phyloP scores from a whole-genome alignment of 92 coral and sea anemone species.

The Virgularia gustaviana region DNA sequence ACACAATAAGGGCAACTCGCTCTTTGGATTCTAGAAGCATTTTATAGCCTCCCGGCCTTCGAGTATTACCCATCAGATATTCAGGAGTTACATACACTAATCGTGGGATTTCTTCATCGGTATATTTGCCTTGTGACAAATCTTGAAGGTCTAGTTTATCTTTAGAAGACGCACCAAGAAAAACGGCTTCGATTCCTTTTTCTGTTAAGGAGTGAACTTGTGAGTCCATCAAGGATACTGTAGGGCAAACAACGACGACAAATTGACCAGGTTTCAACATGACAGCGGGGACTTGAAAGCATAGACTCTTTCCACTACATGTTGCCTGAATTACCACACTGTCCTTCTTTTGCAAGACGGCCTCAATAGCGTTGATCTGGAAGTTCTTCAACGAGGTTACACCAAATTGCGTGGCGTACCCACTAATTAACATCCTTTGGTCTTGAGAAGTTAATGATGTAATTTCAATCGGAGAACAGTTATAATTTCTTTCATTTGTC shows the following conservation, averaged over 20 bases:
- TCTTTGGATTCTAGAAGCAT: no score
- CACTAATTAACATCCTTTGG: not conserved
- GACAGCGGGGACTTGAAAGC: conserved; percentile 13
- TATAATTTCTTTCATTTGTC: no score
- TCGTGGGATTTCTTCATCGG: conserved; percentile 4
- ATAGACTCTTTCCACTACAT: conserved; percentile 17
- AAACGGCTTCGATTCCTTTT: not conserved
- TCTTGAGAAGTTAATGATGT: not conserved
- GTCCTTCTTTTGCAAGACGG: not conserved
- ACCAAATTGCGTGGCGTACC: conserved; percentile 7
- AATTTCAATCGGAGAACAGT: no score
- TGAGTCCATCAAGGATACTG: not conserved
- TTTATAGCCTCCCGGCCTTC: not conserved
- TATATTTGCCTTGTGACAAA: conserved; percentile 9
- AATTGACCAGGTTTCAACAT: conserved; percentile 3
- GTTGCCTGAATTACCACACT: conserved; percentile 11
- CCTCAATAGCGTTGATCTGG: not conserved
- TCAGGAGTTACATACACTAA: conserved; percentile 19
- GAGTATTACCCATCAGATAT: conserved; percentile 5
- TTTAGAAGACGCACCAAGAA: no score
- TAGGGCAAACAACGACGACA: not conserved
- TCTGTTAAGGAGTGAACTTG: not conserved
- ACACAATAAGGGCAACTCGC: no score
- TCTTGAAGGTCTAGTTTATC: no score
- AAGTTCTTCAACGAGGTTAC: not conserved